Base-by-base conservation (phyloP, 2,797 vertebrate genomes). In the Crax fasciolata region DNA sequence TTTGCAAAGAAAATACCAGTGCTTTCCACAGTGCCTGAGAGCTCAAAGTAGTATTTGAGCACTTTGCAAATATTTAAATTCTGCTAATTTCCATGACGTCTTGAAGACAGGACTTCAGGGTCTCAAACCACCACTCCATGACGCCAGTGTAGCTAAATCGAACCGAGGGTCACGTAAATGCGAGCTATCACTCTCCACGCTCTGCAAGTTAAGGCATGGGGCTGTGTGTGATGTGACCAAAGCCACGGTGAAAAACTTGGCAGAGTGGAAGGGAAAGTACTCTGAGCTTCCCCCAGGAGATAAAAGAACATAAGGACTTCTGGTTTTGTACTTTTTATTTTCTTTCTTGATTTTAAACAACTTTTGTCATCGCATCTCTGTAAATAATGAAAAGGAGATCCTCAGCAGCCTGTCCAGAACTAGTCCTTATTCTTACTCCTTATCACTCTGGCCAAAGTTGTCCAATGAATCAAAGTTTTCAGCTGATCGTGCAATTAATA, bases 401-500 rank as follows among this genome's bases (percentile, higher is more conserved):
- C 38, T 39, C 54, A 13, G 18, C 38, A 90, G 13, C 30, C 23
- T 87, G 51, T 81, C 46, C 13, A 48, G 23, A 49, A 39, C 78
- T 61, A 54, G 51, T 59, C 12, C 4, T 79, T 63, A 49, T 70
- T 78, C n/a, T 76, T n/a, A 43, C 46, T 87, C 87, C 77, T 63
- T 72, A 32, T 84, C 30, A 63, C 24, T 91, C 75, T 80, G 66
- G 66, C 84, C 65, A 66, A 30, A 20, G 52, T 73, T 70, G 76
- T 90, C 51, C 84, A 76, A 66, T 93, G 71, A 70, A 84, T 92
- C 89, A 94, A 96, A 91, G 63, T 89, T 87, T 93, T 76, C 62
- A 43, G 20, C 55, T 84, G 62, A 32, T 92, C 54, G 78, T 41
- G 52, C 94, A 95, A 97, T 95, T 97, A 97, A 95, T 93, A 95